Evolutionary conservation across 2,113 vertebrate species (phyloP).

Genomic region (Sylvilagus bachmani): DNA sequence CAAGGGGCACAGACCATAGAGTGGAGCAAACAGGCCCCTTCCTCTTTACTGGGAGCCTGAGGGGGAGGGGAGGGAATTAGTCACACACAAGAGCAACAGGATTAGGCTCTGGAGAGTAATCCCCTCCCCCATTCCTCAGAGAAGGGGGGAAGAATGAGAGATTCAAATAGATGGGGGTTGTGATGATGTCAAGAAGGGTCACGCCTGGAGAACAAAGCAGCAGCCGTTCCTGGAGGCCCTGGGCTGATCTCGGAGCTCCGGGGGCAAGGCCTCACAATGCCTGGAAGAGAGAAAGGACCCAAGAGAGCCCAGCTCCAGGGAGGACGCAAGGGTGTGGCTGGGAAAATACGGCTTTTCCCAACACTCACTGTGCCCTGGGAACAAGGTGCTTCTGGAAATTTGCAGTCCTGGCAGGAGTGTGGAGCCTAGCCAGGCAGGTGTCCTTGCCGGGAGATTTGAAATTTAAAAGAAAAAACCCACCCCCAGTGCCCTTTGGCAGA

Average conservation of each 20-base stretch:
- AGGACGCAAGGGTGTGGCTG: background rate
- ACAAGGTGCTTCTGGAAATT: slow-evolving; percentile 39
- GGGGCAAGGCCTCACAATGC: background rate
- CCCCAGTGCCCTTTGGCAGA: background rate
- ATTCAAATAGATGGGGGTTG: slow-evolving; percentile 66
- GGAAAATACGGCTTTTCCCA: background rate
- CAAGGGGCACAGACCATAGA: slow-evolving; percentile 34
- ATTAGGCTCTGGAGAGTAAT: slow-evolving; percentile 73
- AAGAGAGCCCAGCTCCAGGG: background rate
- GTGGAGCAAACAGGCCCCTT: slow-evolving; percentile 19
- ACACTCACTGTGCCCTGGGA: background rate
- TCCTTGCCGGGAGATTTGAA: background rate
- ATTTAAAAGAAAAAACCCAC: background rate
- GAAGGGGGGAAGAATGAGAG: slow-evolving; percentile 57
- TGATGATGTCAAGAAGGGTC: slow-evolving; percentile 71
- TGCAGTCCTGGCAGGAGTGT: background rate
- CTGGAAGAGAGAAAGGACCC: background rate
- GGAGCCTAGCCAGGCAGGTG: background rate
- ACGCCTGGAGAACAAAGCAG: slow-evolving; percentile 65
- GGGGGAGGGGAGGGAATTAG: slow-evolving; percentile 66
- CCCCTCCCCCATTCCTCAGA: slow-evolving; percentile 51
- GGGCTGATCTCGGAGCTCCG: background rate
- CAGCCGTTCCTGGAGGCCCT: background rate
- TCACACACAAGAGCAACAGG: slow-evolving; percentile 65
- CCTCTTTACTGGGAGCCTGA: background rate